phyloP scores from a whole-genome alignment of 2,797 vertebrate species.

The Pterois miles region DNA sequence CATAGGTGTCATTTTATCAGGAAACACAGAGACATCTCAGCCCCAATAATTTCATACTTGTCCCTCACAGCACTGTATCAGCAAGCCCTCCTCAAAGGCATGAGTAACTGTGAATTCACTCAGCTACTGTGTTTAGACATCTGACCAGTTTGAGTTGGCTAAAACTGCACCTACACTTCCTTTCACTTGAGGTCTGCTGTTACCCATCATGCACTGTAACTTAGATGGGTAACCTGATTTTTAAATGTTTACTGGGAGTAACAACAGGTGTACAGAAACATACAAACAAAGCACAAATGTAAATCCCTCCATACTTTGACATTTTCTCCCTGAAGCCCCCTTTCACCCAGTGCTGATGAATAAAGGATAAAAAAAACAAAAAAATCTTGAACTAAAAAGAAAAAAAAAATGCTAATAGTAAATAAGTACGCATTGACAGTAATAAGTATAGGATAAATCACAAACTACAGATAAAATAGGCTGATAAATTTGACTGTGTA shows the following conservation, averaged over 20 bases:
- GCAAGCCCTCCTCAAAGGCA: not conserved
- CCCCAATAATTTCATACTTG: not conserved
- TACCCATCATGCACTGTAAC: not conserved
- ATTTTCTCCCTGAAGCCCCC: too few relatives aligned
- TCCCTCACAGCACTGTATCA: not conserved
- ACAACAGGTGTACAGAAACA: too few relatives aligned
- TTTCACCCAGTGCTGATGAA: too few relatives aligned
- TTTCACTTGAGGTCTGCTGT: not conserved
- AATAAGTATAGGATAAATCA: too few relatives aligned
- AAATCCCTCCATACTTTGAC: too few relatives aligned
- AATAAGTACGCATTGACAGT: too few relatives aligned
- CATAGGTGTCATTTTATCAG: constrained; percentile 13
- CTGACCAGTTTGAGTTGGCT: not conserved
- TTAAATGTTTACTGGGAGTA: not conserved
- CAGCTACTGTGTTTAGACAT: not conserved
- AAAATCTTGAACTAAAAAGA: too few relatives aligned
- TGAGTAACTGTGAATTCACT: not conserved
- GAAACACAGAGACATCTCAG: not conserved
- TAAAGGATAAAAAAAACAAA: too few relatives aligned
- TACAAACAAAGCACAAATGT: too few relatives aligned
- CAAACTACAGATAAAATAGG: too few relatives aligned
- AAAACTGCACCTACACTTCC: not conserved
- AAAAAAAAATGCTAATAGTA: too few relatives aligned
- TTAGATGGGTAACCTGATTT: not conserved
- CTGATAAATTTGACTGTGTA: too few relatives aligned